Evolutionary conservation across 2,113 vertebrate genomes (phyloP).

Genomic region (Hystrix cristata): DNA sequence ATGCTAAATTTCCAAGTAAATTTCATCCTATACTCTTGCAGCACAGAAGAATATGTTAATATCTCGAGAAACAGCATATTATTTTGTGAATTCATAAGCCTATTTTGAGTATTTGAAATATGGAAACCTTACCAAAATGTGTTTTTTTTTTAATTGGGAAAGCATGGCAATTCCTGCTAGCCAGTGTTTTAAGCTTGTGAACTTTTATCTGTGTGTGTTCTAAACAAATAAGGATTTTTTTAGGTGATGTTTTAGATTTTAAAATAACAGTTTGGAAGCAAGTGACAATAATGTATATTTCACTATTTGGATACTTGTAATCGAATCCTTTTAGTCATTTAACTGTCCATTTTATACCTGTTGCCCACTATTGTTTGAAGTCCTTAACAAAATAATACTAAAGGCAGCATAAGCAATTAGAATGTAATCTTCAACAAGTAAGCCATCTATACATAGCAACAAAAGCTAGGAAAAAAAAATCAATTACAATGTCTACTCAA

Average conservation of each 20-base stretch:
- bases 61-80: conserved; percentile 22
- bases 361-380: not conserved
- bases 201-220: conserved; percentile 42
- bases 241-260: conserved; percentile 42
- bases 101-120: conserved; percentile 63
- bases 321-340: not conserved
- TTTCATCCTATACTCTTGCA: not conserved
- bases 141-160: conserved; percentile 36
- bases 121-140: conserved; percentile 57
- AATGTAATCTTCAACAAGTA: conserved; percentile 34
- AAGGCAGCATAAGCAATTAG: conserved; percentile 3
- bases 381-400: not conserved
- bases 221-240: conserved; percentile 58
- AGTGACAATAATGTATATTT: not conserved
- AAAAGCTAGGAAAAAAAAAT: conserved; percentile 2
- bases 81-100: conserved; percentile 38
- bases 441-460: not conserved
- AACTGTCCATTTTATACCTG: not conserved
- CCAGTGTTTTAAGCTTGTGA: conserved; percentile 10
- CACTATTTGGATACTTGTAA: not conserved
- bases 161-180: not conserved
- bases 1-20: conserved; percentile 8
- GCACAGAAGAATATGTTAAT: not conserved
- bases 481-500: not conserved
- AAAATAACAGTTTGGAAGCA: conserved; percentile 34